Conservation (phyloP, 2,888 invertebrate genomes). For the Acholoe squamosa region DNA sequence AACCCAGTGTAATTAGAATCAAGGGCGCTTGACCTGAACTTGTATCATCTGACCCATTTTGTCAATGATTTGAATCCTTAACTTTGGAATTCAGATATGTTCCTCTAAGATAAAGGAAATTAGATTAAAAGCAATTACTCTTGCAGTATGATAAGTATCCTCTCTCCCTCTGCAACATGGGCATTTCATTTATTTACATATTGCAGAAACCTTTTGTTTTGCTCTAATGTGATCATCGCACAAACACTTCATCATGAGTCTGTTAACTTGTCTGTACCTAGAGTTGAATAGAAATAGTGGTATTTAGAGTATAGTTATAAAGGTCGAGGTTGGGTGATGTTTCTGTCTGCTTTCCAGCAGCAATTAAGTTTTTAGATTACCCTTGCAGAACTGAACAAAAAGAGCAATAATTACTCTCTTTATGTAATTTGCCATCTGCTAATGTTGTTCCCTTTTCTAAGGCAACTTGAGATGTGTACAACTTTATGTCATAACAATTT, state of each 20-base stretch:
- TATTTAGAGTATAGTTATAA: not conserved
- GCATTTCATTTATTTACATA: not conserved
- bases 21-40: not conserved
- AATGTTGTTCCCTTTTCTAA: too few relatives aligned
- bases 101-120: not conserved
- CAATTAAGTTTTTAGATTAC: not conserved
- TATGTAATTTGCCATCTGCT: too few relatives aligned
- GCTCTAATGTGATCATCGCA: not conserved
- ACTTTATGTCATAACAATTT: too few relatives aligned
- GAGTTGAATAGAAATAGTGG: not conserved
- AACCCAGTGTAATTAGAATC: not conserved
- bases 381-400: not conserved
- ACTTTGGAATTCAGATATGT: not conserved
- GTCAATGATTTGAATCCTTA: not conserved
- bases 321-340: not conserved
- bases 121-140: not conserved
- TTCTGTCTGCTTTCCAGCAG: too few relatives aligned
- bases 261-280: not conserved
- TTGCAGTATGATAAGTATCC: not conserved
- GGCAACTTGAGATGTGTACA: too few relatives aligned
- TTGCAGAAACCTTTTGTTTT: conserved; percentile 13
- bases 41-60: not conserved
- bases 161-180: not conserved
- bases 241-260: not conserved
- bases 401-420: too few relatives aligned